Evolutionary conservation across 2,113 vertebrate genomes (phyloP).

Genomic region (Brachypteracias leptosomus): DNA sequence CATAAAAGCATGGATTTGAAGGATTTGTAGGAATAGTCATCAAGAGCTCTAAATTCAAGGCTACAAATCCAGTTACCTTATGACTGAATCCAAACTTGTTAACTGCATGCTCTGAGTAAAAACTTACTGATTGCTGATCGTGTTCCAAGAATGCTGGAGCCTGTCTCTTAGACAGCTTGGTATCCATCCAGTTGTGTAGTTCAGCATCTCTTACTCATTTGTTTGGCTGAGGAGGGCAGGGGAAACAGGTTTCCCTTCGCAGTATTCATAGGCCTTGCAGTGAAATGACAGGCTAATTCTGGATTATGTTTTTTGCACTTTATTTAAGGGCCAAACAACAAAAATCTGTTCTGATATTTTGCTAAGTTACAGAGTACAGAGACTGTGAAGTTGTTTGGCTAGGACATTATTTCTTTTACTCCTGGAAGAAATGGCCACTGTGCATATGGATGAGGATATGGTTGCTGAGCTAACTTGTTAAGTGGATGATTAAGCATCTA

Average conservation of each 20-base stretch:
- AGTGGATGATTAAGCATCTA: not conserved
- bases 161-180: not conserved
- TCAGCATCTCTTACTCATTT: not conserved
- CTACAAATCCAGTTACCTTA: not conserved
- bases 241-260: not conserved
- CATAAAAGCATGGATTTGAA: not conserved
- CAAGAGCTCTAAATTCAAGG: not conserved
- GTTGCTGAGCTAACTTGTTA: not conserved
- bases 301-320: not conserved
- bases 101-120: not conserved
- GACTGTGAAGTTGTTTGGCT: not conserved
- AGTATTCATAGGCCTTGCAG: not conserved
- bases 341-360: not conserved
- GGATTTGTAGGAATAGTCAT: not conserved
- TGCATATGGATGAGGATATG: not conserved
- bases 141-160: not conserved
- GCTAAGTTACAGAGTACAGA: not conserved
- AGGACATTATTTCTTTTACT: not conserved
- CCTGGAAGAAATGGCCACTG: not conserved
- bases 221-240: not conserved
- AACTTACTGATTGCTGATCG: not conserved
- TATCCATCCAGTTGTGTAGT: not conserved
- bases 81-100: not conserved
- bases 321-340: not conserved
- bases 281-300: not conserved